Evolutionary conservation across 2,888 invertebrate species (phyloP).

Genomic region (Cantharis nigra): DNA sequence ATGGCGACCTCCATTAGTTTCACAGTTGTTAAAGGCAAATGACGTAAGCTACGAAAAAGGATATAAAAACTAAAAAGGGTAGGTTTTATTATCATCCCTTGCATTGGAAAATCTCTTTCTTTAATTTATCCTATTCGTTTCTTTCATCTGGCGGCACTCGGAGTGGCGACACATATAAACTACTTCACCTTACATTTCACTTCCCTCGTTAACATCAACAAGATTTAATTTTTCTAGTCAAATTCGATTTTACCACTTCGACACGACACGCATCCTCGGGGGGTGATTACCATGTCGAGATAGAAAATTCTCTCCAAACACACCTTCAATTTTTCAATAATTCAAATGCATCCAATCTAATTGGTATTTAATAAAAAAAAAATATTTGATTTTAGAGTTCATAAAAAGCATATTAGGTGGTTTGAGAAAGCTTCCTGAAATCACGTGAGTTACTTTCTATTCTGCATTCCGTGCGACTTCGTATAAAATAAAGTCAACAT

Average conservation of each 20-base stretch:
- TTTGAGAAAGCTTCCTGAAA: too few relatives aligned
- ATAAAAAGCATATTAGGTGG: too few relatives aligned
- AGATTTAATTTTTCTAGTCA: background rate
- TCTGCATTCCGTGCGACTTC: too few relatives aligned
- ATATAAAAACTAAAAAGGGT: slow-evolving; percentile 38
- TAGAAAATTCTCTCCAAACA: too few relatives aligned
- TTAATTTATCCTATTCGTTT: slow-evolving; percentile 48
- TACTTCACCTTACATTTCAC: slow-evolving; percentile 35
- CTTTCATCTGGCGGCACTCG: slow-evolving; percentile 42
- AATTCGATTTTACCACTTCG: background rate
- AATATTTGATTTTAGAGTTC: too few relatives aligned
- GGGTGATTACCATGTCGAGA: too few relatives aligned
- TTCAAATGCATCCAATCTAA: too few relatives aligned
- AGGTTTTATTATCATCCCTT: slow-evolving; percentile 50
- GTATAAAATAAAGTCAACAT: too few relatives aligned
- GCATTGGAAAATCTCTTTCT: slow-evolving; percentile 45
- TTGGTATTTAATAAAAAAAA: too few relatives aligned
- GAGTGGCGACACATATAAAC: slow-evolving; percentile 46
- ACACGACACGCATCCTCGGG: background rate
- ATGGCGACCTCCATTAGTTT: slow-evolving; percentile 53
- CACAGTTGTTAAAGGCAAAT: slow-evolving; percentile 54
- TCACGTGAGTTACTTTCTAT: too few relatives aligned
- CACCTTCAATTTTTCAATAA: too few relatives aligned
- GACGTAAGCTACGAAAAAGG: slow-evolving; percentile 46
- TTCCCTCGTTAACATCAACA: slow-evolving; percentile 19